Evolutionary conservation across 2,888 invertebrate species (phyloP).

Genomic region (Creontiades dilutus): DNA sequence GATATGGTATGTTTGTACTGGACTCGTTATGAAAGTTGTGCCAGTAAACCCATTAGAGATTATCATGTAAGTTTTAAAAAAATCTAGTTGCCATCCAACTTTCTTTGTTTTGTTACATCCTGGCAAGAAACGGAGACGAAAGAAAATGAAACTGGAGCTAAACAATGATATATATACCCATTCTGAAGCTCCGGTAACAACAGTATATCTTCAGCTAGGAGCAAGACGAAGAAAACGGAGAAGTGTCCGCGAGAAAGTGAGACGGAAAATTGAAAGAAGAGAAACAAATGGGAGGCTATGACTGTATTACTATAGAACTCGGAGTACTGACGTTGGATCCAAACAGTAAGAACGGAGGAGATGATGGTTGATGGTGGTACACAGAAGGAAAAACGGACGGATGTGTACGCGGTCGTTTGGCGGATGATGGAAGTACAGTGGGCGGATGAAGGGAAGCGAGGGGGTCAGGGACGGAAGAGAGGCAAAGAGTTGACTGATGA

Average conservation of each 20-base stretch:
- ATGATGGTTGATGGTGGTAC: slow-evolving; percentile 10
- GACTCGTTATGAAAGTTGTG: too few species aligned
- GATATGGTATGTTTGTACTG: too few species aligned
- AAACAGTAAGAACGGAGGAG: neutral
- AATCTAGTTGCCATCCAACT: too few species aligned
- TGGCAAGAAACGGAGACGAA: neutral
- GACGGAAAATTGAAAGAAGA: slow-evolving; percentile 35
- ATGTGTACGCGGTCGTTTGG: slow-evolving; percentile 17
- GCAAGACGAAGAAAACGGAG: neutral
- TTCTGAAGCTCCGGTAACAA: slow-evolving; percentile 33
- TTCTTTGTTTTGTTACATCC: neutral
- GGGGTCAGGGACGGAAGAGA: neutral
- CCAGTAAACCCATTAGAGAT: too few species aligned
- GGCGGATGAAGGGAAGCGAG: neutral
- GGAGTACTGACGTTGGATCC: slow-evolving; percentile 26
- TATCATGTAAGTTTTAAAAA: too few species aligned
- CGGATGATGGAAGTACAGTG: neutral
- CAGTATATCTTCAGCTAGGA: slow-evolving; percentile 33
- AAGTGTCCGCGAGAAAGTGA: neutral
- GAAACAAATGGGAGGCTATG: slow-evolving; percentile 54
- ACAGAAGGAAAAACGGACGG: neutral
- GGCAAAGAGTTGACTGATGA: slow-evolving; percentile 44
- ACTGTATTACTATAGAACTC: slow-evolving; percentile 55
- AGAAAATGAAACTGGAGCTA: neutral
- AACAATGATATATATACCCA: slow-evolving; percentile 47